Conservation (phyloP, 1,140 invertebrate genomes). For the Steinernema khuongi region DNA sequence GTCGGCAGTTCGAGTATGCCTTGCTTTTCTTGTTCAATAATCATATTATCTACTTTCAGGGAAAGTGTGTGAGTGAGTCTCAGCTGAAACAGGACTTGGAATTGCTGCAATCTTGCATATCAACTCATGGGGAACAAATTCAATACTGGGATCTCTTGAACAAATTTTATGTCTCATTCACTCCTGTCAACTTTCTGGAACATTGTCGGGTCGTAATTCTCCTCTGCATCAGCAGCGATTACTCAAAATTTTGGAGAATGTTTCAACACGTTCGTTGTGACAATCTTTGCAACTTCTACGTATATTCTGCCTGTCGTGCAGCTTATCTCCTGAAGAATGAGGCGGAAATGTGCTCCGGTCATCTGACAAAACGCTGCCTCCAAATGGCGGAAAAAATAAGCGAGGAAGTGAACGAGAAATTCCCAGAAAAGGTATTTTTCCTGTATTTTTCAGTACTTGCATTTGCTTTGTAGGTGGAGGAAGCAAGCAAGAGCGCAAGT, state of each 20-base stretch:
- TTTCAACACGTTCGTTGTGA: not conserved
- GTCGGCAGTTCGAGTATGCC: not conserved
- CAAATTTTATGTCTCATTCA: not conserved
- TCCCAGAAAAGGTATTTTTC: not conserved
- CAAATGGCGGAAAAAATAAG: not conserved
- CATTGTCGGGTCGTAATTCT: not conserved
- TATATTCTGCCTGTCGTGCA: not conserved
- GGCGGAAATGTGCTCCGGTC: not conserved
- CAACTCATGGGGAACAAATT: not conserved
- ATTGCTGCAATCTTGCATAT: not conserved
- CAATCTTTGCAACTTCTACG: not conserved
- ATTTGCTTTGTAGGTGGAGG: not conserved
- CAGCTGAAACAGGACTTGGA: not conserved
- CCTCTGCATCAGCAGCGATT: not conserved
- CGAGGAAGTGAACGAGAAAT: not conserved
- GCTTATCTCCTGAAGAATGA: not conserved
- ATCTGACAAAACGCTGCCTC: not conserved
- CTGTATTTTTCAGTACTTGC: not conserved
- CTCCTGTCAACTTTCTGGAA: not conserved
- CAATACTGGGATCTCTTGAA: not conserved
- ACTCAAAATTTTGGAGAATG: constrained; percentile 4
- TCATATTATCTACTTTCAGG: not conserved
- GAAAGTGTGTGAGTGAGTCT: not conserved
- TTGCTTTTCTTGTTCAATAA: not conserved
- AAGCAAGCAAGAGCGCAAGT: not conserved